Conservation (phyloP, 2,888 invertebrate genomes). For the Tinea pellionella region DNA sequence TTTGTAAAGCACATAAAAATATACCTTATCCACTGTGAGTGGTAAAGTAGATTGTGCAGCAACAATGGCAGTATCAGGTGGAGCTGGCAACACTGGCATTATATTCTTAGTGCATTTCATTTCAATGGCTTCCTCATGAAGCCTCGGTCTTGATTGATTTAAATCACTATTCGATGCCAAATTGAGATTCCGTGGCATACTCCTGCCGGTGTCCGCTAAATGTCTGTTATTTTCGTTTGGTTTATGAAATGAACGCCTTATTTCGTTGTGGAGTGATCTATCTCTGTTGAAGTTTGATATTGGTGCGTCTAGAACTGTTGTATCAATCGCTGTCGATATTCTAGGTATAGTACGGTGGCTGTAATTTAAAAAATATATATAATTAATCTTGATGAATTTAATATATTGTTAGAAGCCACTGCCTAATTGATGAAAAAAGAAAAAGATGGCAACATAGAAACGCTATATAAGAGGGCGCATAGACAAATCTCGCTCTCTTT, state of each 20-base stretch:
- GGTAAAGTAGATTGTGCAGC: conserved; percentile 38
- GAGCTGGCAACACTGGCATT: conserved; percentile 15
- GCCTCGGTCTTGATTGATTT: background rate
- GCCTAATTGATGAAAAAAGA: no score
- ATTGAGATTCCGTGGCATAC: conserved; percentile 68
- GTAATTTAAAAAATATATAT: no score
- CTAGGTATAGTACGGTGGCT: conserved; percentile 64
- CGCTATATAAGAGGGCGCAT: no score
- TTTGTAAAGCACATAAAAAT: no score
- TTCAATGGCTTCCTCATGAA: background rate
- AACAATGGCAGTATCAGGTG: conserved; percentile 16
- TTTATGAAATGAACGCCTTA: conserved; percentile 59
- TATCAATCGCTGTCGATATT: conserved; percentile 44
- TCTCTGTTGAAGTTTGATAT: conserved; percentile 34
- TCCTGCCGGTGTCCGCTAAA: conserved; percentile 49
- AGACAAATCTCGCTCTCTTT: no score
- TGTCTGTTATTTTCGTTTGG: conserved; percentile 38
- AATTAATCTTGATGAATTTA: no score
- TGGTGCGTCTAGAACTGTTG: conserved; percentile 31
- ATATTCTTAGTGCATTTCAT: background rate
- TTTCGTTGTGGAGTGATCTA: conserved; percentile 42
- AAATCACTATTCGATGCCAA: conserved; percentile 26
- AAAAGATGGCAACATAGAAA: no score
- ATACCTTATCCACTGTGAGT: conserved; percentile 57
- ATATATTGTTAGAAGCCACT: no score